Evolutionary conservation across 23 tunicate species (phyloP).

Genomic region (Styela clava): DNA sequence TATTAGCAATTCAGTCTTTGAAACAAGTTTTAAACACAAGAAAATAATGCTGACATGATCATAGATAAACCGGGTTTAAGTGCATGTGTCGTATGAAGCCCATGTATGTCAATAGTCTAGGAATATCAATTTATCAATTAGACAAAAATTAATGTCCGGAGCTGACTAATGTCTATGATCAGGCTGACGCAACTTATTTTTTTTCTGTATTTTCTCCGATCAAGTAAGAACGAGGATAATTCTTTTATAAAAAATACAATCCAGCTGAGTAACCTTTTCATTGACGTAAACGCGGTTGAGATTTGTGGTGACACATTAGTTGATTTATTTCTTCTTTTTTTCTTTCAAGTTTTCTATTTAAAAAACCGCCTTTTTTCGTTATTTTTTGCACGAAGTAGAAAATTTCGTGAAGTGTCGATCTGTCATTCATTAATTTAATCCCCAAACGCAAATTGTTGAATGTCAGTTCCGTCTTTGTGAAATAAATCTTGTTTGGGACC

Average conservation of each 20-base stretch:
- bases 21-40: too few species aligned
- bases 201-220: background rate
- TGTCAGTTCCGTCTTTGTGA: background rate
- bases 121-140: background rate
- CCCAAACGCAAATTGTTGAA: background rate
- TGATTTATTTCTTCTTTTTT: background rate
- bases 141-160: background rate
- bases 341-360: background rate
- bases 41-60: too few species aligned
- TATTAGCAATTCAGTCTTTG: too few species aligned
- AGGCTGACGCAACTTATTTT: background rate
- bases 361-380: background rate
- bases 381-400: background rate
- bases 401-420: background rate
- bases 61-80: too few species aligned
- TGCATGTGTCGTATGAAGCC: too few species aligned
- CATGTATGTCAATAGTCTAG: too few species aligned
- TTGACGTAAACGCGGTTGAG: background rate
- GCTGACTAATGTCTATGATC: background rate
- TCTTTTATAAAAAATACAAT: background rate
- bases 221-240: background rate
- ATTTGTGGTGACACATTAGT: background rate
- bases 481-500: too few species aligned
- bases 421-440: background rate
- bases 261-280: background rate